Base-by-base conservation (phyloP, 2,888 invertebrate species). In the Punctoribates punctum region DNA sequence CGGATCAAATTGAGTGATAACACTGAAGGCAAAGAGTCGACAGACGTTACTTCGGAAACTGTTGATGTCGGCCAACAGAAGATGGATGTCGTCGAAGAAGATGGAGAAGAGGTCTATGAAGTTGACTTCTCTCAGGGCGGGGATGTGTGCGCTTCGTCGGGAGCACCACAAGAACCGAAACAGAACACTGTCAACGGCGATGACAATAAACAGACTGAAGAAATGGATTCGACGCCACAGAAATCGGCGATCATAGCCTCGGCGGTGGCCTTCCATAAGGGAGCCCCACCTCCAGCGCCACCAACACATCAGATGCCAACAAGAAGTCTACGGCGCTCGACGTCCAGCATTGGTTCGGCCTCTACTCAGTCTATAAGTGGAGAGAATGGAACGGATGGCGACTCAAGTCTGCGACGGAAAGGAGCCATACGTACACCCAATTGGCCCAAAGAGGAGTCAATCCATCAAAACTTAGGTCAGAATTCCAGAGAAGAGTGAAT, bases 21-120 rank as follows among this genome's bases (percentile, higher is more conserved):
- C 38, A 25, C 9, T 67, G 17, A 38, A 67, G 3, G n/a, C 38
- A 34, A 20, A 34, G 38, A 25, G 2, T 38, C 60, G 27, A 60
- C n/a, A 6, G 57, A 15, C 60, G 54, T 15, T 25, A 20, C 25
- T 20, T 60, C 60, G 11, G 25, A 20, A 23, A 23, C 17, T 5
- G 23, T 5, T 23, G 60, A 60, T n/a, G 60, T 6, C 2, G 15
- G 4, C 3, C 4, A 23, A 25, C 60, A 57, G 20, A 17, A 29
- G 38, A 67, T 38, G 25, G 38, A 67, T 13, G 60, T 20, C 67
- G 60, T 20, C 67, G 67, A 67, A 25, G 67, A 67, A 5, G 67
- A 38, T 1, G 67, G 38, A 34, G 67, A 17, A 20, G 67, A 67
- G 38, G 29, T 67, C 13, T 67, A 67, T 38, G 67, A 67, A 67